A percentile compares a stretch with the other conserved stretches of the same genome.
phyloP scores from a whole-genome alignment of 2,113 vertebrate genomes.

The Apaloderma vittatum region DNA sequence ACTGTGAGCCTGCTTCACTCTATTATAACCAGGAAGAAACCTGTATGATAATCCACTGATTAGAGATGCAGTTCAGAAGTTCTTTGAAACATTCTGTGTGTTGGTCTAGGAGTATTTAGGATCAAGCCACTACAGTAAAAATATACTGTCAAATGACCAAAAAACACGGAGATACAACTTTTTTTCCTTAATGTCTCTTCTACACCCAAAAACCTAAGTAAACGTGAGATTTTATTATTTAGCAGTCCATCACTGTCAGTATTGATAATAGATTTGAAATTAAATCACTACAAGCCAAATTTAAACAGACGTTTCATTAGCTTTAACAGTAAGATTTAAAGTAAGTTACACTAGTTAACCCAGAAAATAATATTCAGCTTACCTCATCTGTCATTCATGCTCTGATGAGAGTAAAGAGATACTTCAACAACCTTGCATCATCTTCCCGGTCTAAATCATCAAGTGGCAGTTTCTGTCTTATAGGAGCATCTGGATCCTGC shows the following conservation, averaged over 20 bases:
- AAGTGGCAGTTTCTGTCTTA: conserved; percentile 93
- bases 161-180: neutral
- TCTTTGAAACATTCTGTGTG: neutral
- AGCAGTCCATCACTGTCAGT: neutral
- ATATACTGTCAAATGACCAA: neutral
- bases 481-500: conserved; percentile 95
- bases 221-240: neutral
- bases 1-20: neutral
- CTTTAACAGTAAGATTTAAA: neutral
- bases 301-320: neutral
- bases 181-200: neutral
- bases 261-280: neutral
- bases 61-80: neutral
- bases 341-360: neutral
- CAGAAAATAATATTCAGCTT: neutral
- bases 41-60: neutral
- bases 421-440: conserved; percentile 90
- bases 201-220: neutral
- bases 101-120: neutral
- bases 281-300: neutral
- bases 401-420: conserved; percentile 93
- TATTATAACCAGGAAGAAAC: neutral
- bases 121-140: neutral
- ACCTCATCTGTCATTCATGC: conserved; percentile 98
- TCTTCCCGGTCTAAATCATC: conserved; percentile 96